Base-by-base conservation (phyloP, 2,113 vertebrate species). In the Ramphastos sulfuratus region DNA sequence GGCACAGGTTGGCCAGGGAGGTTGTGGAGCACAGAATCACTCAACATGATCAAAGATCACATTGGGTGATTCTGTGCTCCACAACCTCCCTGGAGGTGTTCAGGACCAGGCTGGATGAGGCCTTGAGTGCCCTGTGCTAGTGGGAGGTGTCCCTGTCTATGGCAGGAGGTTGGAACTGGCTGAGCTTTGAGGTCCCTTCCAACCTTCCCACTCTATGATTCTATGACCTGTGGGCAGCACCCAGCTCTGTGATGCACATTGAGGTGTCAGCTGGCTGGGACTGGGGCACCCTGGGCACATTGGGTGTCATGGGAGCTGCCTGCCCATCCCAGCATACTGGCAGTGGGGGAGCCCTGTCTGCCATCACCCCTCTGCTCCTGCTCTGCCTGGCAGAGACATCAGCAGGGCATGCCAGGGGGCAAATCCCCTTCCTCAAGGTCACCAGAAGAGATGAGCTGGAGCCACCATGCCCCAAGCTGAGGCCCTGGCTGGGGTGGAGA, bases 271-370 rank as follows among this genome's bases (percentile, higher is more conserved):
- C 54, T 75, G 73, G 44, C 59, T 4, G 4, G 30, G 28, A 16
- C 58, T 1, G 3, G 44, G 48, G 56, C 9, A 27, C 74, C 55
- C 11, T 0, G 15, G 58, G 48, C 79, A 31, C 74, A 6, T 23
- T 65, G 48, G 37, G 23, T 78, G 33, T 59, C 42, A 20, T 2
- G 8, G 73, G 73, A 81, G n/a, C 33, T 52, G 10, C 25, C 35
- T 71, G 81, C 33, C 61, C 1, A 0, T 6, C 72, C 37, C 2
- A 2, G 58, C 56, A 31, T 7, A 3, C 15, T 31, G 20, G 11
- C 56, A 75, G 59, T 0, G 0, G 50, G 72, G 77, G 59, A 94
- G 33, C n/a, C 0, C 0, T 18, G 46, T 4, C 50, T 4, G 1
- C 55, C 2, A 1, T 24, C 70, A 59, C 33, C 30, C 30, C 27